Evolutionary conservation across 2,113 vertebrate species (phyloP).

Genomic region (Hyaena hyaena): DNA sequence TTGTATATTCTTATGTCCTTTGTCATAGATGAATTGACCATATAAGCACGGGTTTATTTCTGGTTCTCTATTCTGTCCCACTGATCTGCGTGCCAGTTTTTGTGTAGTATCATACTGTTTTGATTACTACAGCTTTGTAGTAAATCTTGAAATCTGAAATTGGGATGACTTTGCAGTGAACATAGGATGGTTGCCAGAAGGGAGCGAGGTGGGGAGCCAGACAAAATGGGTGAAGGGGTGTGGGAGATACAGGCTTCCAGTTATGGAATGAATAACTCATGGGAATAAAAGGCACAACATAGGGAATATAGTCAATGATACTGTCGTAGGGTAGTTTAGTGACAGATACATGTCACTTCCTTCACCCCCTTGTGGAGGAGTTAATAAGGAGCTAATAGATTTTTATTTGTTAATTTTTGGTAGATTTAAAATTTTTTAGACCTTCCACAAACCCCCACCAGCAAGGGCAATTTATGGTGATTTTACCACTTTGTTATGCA

Average conservation of each 20-base stretch:
- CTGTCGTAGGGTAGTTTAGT: neutral
- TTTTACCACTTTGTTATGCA: neutral
- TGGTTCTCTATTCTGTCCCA: neutral
- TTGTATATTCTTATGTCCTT: neutral
- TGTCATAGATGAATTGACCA: neutral
- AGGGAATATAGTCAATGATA: neutral
- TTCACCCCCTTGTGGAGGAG: neutral
- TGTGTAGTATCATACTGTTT: neutral
- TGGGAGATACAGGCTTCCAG: neutral
- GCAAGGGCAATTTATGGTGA: neutral
- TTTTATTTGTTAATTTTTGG: slow-evolving; percentile 15
- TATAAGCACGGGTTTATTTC: neutral
- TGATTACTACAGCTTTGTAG: neutral
- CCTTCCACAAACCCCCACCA: neutral
- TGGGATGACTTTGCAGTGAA: neutral
- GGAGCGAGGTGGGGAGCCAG: too few species aligned
- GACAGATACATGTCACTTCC: neutral
- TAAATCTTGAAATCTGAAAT: neutral
- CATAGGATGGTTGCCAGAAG: neutral
- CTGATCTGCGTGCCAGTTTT: neutral
- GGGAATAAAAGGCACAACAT: neutral
- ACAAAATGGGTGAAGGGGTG: neutral
- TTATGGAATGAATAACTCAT: neutral
- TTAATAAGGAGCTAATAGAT: neutral
- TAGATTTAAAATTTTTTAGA: neutral